Evolutionary conservation across 2,888 invertebrate genomes (phyloP).

Genomic region (Caenorhabditis becei): DNA sequence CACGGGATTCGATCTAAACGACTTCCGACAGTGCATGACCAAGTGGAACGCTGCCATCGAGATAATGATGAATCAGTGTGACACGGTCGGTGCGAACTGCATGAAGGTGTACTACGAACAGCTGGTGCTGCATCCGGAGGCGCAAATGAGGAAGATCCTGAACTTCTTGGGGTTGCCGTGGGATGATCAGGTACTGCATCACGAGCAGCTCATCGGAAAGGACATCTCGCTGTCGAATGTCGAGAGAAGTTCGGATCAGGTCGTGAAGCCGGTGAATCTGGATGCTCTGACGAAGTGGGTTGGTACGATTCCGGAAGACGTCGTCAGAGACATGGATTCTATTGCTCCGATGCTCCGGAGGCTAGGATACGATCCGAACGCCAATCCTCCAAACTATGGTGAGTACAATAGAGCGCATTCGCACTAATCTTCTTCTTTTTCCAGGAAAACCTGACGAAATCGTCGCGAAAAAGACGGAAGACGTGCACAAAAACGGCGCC

Average conservation of each 20-base stretch:
- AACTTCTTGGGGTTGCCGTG: slow-evolving; percentile 93
- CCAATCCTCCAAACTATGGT: slow-evolving; percentile 94
- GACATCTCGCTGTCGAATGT: slow-evolving; percentile 80
- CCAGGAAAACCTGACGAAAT: slow-evolving; percentile 79
- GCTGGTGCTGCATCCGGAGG: slow-evolving; percentile 93
- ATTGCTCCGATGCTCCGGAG: slow-evolving; percentile 81
- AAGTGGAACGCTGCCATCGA: slow-evolving; percentile 91
- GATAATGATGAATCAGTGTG: slow-evolving; percentile 94
- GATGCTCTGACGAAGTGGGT: slow-evolving; percentile 89
- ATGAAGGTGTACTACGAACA: slow-evolving; percentile 93
- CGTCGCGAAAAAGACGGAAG: slow-evolving; percentile 78
- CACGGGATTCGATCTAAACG: slow-evolving; percentile 94
- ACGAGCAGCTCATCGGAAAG: slow-evolving; percentile 96
- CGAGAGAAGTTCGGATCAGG: slow-evolving; percentile 82
- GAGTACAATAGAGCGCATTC: not conserved
- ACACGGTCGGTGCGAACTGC: slow-evolving; percentile 73
- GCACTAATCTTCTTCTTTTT: not conserved
- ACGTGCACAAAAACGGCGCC: slow-evolving; percentile 77
- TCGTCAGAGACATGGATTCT: slow-evolving; percentile 86
- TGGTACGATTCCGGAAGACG: slow-evolving; percentile 86
- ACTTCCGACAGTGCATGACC: slow-evolving; percentile 92
- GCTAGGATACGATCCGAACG: slow-evolving; percentile 90
- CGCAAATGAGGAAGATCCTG: slow-evolving; percentile 91
- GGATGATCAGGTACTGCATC: slow-evolving; percentile 96
- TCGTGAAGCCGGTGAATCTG: slow-evolving; percentile 96